Evolutionary conservation across 2,797 vertebrate genomes (phyloP).

Genomic region (Enteromius treurensis): DNA sequence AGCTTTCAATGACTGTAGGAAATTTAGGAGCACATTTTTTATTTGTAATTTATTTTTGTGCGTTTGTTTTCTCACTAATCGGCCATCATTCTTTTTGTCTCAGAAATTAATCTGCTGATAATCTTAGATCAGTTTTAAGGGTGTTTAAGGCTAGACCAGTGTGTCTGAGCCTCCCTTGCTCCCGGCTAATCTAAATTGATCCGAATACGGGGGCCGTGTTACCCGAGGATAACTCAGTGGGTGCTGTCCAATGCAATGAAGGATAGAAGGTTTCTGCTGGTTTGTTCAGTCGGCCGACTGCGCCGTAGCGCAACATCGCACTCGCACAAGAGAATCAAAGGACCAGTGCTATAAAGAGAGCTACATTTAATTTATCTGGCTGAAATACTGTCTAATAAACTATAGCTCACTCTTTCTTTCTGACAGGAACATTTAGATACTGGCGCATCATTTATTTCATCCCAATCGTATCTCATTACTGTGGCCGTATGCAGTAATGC

Average conservation of each 20-base stretch:
- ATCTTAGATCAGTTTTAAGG: constrained; percentile 10
- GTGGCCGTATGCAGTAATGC: constrained; percentile 19
- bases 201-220: constrained; percentile 26
- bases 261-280: constrained; percentile 21
- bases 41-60: not conserved
- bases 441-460: constrained; percentile 27
- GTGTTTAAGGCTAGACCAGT: constrained; percentile 3
- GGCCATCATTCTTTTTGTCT: not conserved
- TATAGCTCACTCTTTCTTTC: constrained; percentile 16
- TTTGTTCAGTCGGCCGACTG: constrained; percentile 9
- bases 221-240: constrained; percentile 35
- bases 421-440: constrained; percentile 24
- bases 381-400: constrained; percentile 9
- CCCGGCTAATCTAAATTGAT: constrained; percentile 45
- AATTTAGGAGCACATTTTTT: not conserved
- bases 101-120: constrained; percentile 5
- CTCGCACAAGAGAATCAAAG: constrained; percentile 4
- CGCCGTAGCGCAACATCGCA: not conserved
- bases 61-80: not conserved
- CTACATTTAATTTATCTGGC: constrained; percentile 2
- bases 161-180: constrained; percentile 30
- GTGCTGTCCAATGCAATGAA: constrained; percentile 40
- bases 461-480: constrained; percentile 33
- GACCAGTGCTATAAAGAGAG: constrained; percentile 18
- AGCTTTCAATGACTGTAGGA: not conserved